A percentile compares a stretch with the other conserved stretches of the same genome.
phyloP scores from a whole-genome alignment of 1,140 invertebrate species.

The Tachypleus tridentatus region DNA sequence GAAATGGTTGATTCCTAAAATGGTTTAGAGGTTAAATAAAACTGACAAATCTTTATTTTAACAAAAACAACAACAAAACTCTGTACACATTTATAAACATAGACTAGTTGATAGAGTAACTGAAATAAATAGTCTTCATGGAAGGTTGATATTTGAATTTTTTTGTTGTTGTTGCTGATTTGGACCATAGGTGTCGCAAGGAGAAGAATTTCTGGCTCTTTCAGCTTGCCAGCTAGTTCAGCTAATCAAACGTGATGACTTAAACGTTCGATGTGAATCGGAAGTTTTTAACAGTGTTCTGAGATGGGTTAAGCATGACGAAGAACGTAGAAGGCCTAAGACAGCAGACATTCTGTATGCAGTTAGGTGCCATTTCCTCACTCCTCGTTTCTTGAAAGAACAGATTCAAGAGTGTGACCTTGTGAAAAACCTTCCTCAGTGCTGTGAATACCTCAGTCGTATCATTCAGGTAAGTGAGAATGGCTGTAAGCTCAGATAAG shows the following conservation, averaged over 20 bases:
- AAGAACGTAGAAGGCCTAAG: slow-evolving; percentile 48
- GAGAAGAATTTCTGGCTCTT: slow-evolving; percentile 91
- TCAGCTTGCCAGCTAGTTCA: slow-evolving; percentile 90
- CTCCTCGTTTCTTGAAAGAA: slow-evolving; percentile 74
- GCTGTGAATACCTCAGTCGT: slow-evolving; percentile 72
- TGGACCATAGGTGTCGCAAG: slow-evolving; percentile 66
- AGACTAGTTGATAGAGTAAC: too few relatives aligned
- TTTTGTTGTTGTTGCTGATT: too few relatives aligned
- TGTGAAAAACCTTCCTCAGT: slow-evolving; percentile 70
- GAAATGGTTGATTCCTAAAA: too few relatives aligned
- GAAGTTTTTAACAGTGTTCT: slow-evolving; percentile 94
- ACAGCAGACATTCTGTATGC: slow-evolving; percentile 76
- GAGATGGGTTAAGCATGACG: slow-evolving; percentile 96
- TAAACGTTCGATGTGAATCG: slow-evolving; percentile 93
- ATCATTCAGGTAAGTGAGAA: slow-evolving; percentile 64
- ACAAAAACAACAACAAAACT: too few relatives aligned
- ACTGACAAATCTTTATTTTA: too few relatives aligned
- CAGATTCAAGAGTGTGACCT: slow-evolving; percentile 83
- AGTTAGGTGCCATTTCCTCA: slow-evolving; percentile 78
- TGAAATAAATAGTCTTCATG: too few relatives aligned
- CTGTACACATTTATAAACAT: too few relatives aligned
- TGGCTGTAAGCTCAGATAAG: not conserved
- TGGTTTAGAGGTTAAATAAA: too few relatives aligned
- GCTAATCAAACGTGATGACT: slow-evolving; percentile 92
- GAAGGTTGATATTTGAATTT: too few relatives aligned